Percentiles rank a stretch among this genome's conserved stretches.
phyloP scores from a whole-genome alignment of 2,888 invertebrate species.

The Noctua pronuba region DNA sequence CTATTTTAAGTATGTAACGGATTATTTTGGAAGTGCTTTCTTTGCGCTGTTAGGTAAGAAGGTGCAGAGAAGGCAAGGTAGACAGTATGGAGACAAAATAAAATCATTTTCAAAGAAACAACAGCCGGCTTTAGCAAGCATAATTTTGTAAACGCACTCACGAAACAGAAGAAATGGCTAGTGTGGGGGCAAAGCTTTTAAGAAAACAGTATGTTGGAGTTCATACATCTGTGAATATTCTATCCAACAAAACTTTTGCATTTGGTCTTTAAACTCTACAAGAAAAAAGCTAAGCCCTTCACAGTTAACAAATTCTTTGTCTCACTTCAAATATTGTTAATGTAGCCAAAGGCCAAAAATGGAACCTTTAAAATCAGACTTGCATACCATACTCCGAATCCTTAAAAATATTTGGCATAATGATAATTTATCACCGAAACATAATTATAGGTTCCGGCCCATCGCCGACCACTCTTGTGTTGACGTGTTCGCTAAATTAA shows the following conservation, averaged over 20 bases:
- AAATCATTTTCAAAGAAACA: background rate
- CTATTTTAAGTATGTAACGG: conserved; percentile 13
- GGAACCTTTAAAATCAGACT: background rate
- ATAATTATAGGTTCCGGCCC: conserved; percentile 76
- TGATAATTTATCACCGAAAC: conserved; percentile 65
- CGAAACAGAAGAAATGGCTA: too few relatives aligned
- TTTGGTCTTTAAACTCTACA: background rate
- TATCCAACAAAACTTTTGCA: background rate
- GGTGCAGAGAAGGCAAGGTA: background rate
- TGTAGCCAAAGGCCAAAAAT: background rate
- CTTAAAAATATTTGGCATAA: conserved; percentile 46
- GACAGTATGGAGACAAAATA: background rate
- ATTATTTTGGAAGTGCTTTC: background rate
- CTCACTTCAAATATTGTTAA: background rate
- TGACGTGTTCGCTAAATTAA: conserved; percentile 83
- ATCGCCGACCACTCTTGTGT: conserved; percentile 80
- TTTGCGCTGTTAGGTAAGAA: background rate
- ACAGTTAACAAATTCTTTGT: background rate
- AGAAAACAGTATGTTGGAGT: background rate
- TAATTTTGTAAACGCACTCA: background rate
- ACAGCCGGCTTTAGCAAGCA: background rate
- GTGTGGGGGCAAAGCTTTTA: too few relatives aligned
- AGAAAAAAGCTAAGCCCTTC: background rate
- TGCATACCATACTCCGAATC: background rate
- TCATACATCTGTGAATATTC: background rate